A percentile compares a stretch with the other conserved stretches of the same genome.
These are phyloP conservation scores for Tylochromis polylepis DNA, from an alignment of 2,113 vertebrate species.

Conservation along the genomic window DNA sequence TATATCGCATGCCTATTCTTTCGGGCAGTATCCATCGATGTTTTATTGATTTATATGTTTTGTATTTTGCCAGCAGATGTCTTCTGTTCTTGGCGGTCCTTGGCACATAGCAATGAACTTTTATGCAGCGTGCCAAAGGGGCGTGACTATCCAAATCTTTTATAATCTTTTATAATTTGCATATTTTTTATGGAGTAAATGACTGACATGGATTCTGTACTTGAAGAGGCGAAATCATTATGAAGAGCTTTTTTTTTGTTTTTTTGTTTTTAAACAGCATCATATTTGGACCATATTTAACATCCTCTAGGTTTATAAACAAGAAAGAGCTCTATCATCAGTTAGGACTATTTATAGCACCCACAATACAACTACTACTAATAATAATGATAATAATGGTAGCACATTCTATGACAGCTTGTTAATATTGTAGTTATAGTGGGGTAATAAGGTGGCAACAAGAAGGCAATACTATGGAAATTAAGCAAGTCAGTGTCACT, in stretches of 20 bases:
- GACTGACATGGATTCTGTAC: neutral
- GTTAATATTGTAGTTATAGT: neutral
- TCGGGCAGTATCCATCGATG: neutral
- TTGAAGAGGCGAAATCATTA: neutral
- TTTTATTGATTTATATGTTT: neutral
- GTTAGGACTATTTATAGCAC: neutral
- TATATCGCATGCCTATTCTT: neutral
- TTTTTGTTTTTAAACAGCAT: neutral
- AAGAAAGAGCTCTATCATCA: neutral
- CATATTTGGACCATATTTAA: neutral
- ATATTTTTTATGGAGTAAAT: neutral
- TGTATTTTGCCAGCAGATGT: neutral
- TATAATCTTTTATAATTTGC: neutral
- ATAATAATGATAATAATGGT: neutral
- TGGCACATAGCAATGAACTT: neutral
- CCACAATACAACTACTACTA: neutral
- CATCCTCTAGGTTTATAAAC: neutral
- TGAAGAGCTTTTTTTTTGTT: neutral
- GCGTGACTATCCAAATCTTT: neutral
- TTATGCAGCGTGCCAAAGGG: neutral
- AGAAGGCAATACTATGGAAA: neutral
- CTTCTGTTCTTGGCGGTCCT: neutral
- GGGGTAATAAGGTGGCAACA: neutral
- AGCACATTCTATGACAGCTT: neutral
- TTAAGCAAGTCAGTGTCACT: neutral